phyloP scores from a whole-genome alignment of 2,797 vertebrate genomes.

The Xerus rutilus region DNA sequence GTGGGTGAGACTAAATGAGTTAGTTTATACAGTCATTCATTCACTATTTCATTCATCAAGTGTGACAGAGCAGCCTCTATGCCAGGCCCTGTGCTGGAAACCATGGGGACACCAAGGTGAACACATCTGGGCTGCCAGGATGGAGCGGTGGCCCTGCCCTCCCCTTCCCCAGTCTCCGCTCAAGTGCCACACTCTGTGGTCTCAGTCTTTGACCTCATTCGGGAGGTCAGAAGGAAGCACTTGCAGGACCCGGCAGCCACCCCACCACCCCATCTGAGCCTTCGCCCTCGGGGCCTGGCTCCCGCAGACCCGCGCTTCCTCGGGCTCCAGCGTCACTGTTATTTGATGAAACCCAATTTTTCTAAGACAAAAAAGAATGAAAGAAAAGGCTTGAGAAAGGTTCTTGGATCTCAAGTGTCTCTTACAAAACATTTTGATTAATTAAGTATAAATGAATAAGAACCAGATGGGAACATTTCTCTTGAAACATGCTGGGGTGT shows the following conservation, averaged over 20 bases:
- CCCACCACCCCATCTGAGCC: not conserved
- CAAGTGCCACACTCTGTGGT: not conserved
- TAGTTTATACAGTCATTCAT: not conserved
- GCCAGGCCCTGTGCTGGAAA: not conserved
- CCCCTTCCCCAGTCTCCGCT: not conserved
- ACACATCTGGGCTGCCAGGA: not conserved
- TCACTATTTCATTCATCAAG: not conserved
- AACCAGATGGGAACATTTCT: conserved; percentile 78
- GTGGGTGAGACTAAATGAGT: not conserved
- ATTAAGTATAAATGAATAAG: conserved; percentile 78
- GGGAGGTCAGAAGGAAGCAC: not conserved
- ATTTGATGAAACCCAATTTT: conserved; percentile 70
- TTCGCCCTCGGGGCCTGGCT: not conserved
- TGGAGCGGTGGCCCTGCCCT: not conserved
- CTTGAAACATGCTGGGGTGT: conserved; percentile 56
- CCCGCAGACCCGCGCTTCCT: not conserved
- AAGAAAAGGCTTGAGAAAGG: conserved; percentile 76
- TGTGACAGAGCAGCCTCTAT: not conserved
- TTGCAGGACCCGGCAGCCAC: not conserved
- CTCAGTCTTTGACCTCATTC: not conserved
- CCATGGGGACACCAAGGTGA: not conserved
- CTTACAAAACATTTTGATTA: conserved; percentile 83
- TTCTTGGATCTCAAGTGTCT: conserved; percentile 78
- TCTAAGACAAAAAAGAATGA: conserved; percentile 72
- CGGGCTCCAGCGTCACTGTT: not conserved